Conservation (phyloP, 2,888 invertebrate genomes). For the Ophion ventricosus region DNA sequence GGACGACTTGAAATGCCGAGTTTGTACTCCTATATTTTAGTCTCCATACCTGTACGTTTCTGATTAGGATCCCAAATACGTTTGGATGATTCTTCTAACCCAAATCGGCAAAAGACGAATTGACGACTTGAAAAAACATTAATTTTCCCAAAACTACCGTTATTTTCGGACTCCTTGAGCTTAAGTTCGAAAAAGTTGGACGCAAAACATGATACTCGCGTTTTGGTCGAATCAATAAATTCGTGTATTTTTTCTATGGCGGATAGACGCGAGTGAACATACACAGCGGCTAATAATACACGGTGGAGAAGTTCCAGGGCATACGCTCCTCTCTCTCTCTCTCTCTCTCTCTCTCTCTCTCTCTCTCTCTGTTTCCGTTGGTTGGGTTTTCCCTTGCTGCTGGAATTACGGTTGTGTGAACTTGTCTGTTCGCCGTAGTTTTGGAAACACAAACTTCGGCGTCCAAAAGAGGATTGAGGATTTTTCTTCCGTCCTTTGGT, state of each 20-base stretch:
- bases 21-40: no score
- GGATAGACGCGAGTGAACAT: neutral
- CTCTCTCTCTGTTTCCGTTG: neutral
- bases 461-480: slow-evolving; percentile 16
- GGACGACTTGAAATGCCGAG: no score
- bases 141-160: neutral
- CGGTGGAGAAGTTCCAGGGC: neutral
- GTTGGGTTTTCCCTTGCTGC: slow-evolving; percentile 19
- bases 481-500: neutral
- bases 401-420: slow-evolving; percentile 5
- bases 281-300: slow-evolving; percentile 15
- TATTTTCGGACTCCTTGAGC: neutral
- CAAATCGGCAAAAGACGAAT: no score
- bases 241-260: slow-evolving; percentile 10
- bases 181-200: neutral
- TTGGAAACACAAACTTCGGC: neutral
- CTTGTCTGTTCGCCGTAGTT: slow-evolving; percentile 1
- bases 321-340: neutral
- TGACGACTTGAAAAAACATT: no score
- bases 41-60: no score
- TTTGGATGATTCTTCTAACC: no score
- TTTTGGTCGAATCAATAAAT: slow-evolving; percentile 32
- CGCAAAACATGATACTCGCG: neutral
- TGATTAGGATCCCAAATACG: no score
- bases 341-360: neutral